Evolutionary conservation across 1,140 invertebrate species (phyloP).

Genomic region (Leptinotarsa texana): DNA sequence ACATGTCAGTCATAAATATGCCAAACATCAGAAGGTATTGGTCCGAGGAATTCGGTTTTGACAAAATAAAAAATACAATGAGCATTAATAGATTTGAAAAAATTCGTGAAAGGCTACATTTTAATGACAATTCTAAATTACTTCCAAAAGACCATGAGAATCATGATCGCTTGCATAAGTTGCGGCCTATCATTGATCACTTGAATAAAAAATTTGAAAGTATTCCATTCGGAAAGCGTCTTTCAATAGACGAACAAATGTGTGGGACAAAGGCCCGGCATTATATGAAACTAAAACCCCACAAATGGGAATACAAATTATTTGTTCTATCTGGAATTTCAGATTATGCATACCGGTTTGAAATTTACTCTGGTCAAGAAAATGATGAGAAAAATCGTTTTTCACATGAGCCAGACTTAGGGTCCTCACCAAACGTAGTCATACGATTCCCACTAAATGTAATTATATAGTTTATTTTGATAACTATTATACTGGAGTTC

Average conservation of each 20-base stretch:
- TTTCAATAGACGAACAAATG: neutral
- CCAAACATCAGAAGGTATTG: neutral
- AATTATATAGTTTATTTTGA: conserved; percentile 35
- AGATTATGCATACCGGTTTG: conserved; percentile 35
- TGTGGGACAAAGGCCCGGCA: conserved; percentile 14
- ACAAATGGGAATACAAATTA: conserved; percentile 54
- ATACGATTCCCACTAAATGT: conserved; percentile 23
- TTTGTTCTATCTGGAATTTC: conserved; percentile 33
- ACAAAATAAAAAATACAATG: neutral
- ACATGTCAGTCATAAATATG: conserved; percentile 13
- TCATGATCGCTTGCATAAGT: neutral
- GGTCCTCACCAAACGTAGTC: conserved; percentile 32
- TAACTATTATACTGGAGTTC: conserved; percentile 30
- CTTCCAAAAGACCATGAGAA: neutral
- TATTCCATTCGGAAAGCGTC: neutral
- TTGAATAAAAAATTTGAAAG: neutral
- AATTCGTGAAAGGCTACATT: conserved; percentile 1
- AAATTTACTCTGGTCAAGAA: conserved; percentile 31
- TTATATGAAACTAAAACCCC: conserved; percentile 47
- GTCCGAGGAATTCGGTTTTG: neutral
- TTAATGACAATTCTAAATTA: neutral
- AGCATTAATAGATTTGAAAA: neutral
- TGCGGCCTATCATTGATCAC: neutral
- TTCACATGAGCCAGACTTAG: conserved; percentile 27
- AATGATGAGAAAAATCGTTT: neutral